A percentile compares a stretch with the other conserved stretches of the same genome.
phyloP scores from a whole-genome alignment of 2,113 vertebrate genomes.

The Nerophis lumbriciformis region DNA sequence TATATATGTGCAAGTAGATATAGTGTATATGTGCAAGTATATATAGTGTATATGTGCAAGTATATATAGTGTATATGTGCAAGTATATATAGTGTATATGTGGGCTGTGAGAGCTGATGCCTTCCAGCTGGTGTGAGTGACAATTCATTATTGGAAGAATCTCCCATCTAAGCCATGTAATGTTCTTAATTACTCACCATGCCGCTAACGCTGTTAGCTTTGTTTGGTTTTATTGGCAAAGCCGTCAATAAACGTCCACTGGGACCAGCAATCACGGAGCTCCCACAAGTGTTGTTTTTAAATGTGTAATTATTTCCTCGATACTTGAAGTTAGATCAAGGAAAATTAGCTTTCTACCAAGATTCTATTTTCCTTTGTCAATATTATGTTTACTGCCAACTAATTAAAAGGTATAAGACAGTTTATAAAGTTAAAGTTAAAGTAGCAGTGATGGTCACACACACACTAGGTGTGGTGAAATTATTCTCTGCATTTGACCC shows the following conservation, averaged over 20 bases:
- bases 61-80: too few species aligned
- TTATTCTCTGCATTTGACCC: too few species aligned
- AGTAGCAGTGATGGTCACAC: too few species aligned
- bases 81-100: background rate
- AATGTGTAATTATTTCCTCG: background rate
- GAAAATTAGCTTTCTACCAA: background rate
- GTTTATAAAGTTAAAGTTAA: too few species aligned
- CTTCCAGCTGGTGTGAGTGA: background rate
- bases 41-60: background rate
- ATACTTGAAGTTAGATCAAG: background rate
- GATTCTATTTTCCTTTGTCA: background rate
- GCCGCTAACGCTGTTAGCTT: background rate
- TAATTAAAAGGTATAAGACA: background rate
- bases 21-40: too few species aligned
- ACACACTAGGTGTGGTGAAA: too few species aligned
- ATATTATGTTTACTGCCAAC: background rate
- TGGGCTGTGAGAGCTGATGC: background rate
- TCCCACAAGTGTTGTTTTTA: background rate
- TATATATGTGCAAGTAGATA: too few species aligned
- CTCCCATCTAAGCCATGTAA: background rate
- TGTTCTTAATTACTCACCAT: background rate
- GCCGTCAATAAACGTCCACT: background rate
- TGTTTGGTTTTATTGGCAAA: conserved; percentile 2
- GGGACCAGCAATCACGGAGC: background rate
- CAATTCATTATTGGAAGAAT: background rate